phyloP scores from a whole-genome alignment of 2,888 invertebrate genomes.

The Labia minor region DNA sequence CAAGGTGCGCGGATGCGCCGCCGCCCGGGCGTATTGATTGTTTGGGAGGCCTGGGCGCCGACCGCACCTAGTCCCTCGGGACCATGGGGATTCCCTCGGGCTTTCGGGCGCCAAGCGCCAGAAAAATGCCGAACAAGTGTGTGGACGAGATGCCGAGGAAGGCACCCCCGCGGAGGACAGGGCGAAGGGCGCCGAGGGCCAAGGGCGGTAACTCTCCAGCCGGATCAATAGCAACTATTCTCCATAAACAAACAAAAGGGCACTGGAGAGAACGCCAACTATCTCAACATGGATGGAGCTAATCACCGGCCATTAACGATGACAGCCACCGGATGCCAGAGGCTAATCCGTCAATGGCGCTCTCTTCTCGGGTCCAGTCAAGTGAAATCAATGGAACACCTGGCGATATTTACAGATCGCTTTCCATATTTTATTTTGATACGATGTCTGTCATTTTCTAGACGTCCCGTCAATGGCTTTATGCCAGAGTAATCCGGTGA shows the following conservation, averaged over 20 bases:
- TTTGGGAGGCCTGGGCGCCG: slow-evolving; percentile 31
- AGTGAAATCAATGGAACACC: no score
- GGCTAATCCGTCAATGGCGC: no score
- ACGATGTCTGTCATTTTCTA: no score
- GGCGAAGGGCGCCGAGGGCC: background rate
- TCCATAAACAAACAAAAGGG: no score
- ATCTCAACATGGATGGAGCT: slow-evolving; percentile 5
- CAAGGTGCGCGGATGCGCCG: slow-evolving; percentile 24
- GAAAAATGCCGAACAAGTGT: slow-evolving; percentile 20
- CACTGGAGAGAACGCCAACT: background rate
- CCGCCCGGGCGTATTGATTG: slow-evolving; percentile 30
- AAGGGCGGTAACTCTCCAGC: background rate
- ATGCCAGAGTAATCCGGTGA: no score
- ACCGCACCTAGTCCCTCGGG: slow-evolving; percentile 23
- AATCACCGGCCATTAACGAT: background rate
- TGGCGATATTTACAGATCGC: no score
- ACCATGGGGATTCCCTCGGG: background rate
- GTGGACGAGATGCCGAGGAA: slow-evolving; percentile 24
- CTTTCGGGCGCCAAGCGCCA: no score
- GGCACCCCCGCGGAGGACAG: slow-evolving; percentile 19
- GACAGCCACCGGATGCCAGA: background rate
- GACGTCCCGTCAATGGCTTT: no score
- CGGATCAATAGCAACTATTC: no score
- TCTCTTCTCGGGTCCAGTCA: no score
- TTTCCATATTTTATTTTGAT: no score